Conservation (phyloP, 2,888 invertebrate species). For the Sphecodes monilicornis region DNA sequence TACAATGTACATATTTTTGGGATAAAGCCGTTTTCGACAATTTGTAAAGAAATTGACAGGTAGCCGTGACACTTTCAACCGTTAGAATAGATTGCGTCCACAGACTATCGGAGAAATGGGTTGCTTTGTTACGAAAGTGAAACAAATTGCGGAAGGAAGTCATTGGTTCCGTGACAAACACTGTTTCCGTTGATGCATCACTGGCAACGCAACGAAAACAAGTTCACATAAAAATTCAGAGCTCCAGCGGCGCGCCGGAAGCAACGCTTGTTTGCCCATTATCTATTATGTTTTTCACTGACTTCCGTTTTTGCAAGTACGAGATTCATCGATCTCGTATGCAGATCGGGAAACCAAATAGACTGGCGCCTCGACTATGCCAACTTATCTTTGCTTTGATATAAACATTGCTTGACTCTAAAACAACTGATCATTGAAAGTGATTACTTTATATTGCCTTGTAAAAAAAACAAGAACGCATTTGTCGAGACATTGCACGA, state of each 20-base stretch:
- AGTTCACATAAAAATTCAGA: conserved; percentile 71
- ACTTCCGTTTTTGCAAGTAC: conserved; percentile 53
- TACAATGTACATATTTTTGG: not conserved
- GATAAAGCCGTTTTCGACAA: not conserved
- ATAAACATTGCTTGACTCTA: too few relatives aligned
- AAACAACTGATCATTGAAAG: not conserved
- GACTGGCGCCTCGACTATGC: not conserved
- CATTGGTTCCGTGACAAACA: conserved; percentile 57
- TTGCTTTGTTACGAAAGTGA: conserved; percentile 41
- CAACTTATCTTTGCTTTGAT: not conserved
- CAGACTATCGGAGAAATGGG: conserved; percentile 22
- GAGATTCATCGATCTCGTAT: not conserved
- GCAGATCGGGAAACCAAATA: not conserved
- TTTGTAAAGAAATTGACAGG: not conserved
- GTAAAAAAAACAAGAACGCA: not conserved
- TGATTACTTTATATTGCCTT: not conserved
- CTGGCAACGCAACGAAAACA: conserved; percentile 53
- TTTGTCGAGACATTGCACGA: not conserved
- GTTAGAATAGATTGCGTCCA: not conserved
- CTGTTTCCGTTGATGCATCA: conserved; percentile 62
- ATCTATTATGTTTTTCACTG: conserved; percentile 74
- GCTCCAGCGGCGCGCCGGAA: conserved; percentile 73
- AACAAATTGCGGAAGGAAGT: conserved; percentile 71
- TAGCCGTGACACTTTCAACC: not conserved
- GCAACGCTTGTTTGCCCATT: conserved; percentile 74